phyloP scores from a whole-genome alignment of 2,888 invertebrate species.

The Ommatoiulus sabulosus region DNA sequence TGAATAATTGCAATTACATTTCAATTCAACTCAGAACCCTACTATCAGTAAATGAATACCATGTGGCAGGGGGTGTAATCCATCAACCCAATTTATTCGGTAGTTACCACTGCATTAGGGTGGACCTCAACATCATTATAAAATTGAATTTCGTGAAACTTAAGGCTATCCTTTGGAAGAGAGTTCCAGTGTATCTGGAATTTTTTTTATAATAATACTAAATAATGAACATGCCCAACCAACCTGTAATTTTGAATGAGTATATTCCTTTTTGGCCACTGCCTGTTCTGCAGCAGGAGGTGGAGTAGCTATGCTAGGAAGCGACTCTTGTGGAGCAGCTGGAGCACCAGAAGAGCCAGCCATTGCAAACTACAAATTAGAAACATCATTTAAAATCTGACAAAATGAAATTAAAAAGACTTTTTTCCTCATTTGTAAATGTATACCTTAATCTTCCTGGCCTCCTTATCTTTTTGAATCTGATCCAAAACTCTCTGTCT shows the following conservation, averaged over 20 bases:
- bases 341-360: not conserved
- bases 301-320: not conserved
- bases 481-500: constrained; percentile 83
- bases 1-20: too few relatives aligned
- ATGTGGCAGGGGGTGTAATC: too few relatives aligned
- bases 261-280: constrained; percentile 73
- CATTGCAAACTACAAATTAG: not conserved
- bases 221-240: too few relatives aligned
- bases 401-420: not conserved
- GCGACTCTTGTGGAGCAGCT: not conserved
- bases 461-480: constrained; percentile 91
- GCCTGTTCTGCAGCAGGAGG: not conserved
- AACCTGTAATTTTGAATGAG: constrained; percentile 77
- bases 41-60: too few relatives aligned
- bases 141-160: too few relatives aligned
- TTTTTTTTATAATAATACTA: not conserved
- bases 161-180: too few relatives aligned
- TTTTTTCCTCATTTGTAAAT: constrained; percentile 61
- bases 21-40: too few relatives aligned
- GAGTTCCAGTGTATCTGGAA: too few relatives aligned
- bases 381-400: not conserved
- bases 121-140: too few relatives aligned
- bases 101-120: too few relatives aligned
- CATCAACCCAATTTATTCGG: too few relatives aligned
- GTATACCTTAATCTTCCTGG: constrained; percentile 76